Evolutionary conservation across 2,888 invertebrate genomes (phyloP), one percentile per base, ranked within the genome.

Genomic region (Hyles lineata): DNA sequence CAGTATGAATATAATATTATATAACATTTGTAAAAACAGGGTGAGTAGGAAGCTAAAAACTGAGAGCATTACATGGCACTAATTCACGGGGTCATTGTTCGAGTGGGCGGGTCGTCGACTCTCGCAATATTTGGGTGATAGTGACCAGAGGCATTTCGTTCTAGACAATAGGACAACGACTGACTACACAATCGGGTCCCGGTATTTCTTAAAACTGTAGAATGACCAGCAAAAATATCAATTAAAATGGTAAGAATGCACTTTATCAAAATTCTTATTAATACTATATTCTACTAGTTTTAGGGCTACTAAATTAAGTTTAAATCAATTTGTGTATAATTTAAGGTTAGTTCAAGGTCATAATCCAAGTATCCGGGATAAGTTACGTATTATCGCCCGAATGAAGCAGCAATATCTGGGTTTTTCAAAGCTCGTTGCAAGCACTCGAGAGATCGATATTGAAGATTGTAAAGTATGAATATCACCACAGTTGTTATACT

Each of bases 41-140:
- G 17, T 62, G 52, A 62, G 62, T 29, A 71, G 71, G 62, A 62
- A 71, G 29, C 29, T 62, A 32, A 71, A 71, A 62, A 52, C 62
- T 62, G 32, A 62, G 62, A 71, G 52, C 55, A 63, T 52, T 55
- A 63, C 60, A 32, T 62, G 52, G 19, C 52, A 73, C 71, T 70
- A n/a, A 55, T 43, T 74, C 35, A 77, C 76, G 63, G 55, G 72
- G 63, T 72, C 67, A 63, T 72, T 67, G 58, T 32, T 43, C 72
- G 25, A 63, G 35, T 58, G 63, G 70, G 59, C 35, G 23, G 74
- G 74, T 70, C 72, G 21, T 43, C 62, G 72, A 74, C 72, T 32
- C 71, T 72, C 70, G 74, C 72, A 70, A 74, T 70, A 74, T 74
- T 74, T 74, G 70, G 74, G 58, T 70, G 74, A 60, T 72, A 72